A percentile compares a stretch with the other conserved stretches of the same genome.
Conservation (phyloP, 30 jellyfish, hydroid and myxozoan species). For the Sanderia malayensis region DNA sequence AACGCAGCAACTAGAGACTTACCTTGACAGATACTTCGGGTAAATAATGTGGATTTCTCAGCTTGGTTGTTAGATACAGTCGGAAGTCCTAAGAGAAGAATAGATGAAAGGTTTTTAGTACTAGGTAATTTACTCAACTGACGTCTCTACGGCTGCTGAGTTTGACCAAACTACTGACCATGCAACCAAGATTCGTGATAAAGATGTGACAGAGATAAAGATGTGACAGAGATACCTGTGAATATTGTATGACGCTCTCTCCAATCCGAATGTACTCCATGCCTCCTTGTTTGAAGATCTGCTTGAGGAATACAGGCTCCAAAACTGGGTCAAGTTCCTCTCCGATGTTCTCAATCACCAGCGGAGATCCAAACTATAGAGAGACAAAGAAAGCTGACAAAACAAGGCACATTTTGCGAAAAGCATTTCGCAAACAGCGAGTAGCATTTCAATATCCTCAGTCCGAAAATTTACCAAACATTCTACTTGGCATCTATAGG, state of each 20-base stretch:
- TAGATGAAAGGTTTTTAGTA: too few relatives aligned
- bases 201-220: too few relatives aligned
- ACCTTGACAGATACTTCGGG: constrained; percentile 99
- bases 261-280: constrained; percentile 92
- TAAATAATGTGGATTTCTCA: constrained; percentile 92
- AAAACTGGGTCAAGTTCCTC: constrained; percentile 64
- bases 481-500: too few relatives aligned
- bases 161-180: too few relatives aligned
- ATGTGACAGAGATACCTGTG: too few relatives aligned
- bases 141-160: too few relatives aligned
- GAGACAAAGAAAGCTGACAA: not conserved
- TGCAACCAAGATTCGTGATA: too few relatives aligned
- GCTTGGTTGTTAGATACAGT: constrained; percentile 84
- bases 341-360: constrained; percentile 55
- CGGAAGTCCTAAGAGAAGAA: constrained; percentile 81
- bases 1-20: too few relatives aligned
- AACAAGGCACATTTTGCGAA: not conserved
- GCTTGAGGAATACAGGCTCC: constrained; percentile 59
- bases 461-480: too few relatives aligned
- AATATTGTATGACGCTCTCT: constrained; percentile 82
- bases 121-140: too few relatives aligned
- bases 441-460: not conserved
- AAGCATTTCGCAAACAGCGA: not conserved
- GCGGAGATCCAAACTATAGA: constrained; percentile 58
- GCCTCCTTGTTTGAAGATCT: constrained; percentile 63